These are phyloP conservation scores for Ascidia mentula DNA, from an alignment of 23 tunicate species.

Conservation along the genomic window DNA sequence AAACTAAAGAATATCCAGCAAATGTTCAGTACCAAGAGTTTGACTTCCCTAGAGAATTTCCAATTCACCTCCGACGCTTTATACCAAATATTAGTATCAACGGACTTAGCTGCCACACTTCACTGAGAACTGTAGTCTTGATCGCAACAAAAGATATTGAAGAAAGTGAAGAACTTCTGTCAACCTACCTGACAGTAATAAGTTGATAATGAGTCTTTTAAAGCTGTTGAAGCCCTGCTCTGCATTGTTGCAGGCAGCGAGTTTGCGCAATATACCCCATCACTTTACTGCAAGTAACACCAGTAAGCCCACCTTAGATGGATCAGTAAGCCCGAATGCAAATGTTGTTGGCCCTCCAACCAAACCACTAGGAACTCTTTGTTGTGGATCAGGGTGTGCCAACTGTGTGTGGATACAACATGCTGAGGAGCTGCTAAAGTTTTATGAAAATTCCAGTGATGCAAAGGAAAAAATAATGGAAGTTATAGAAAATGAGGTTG, in stretches of 20 bases:
- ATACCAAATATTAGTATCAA: slow-evolving; percentile 75
- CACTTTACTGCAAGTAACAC: neutral
- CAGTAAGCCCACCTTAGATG: too few species aligned
- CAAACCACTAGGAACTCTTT: slow-evolving; percentile 40
- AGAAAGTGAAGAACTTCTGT: slow-evolving; percentile 73
- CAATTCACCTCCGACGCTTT: slow-evolving; percentile 42
- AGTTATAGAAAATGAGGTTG: slow-evolving; percentile 62
- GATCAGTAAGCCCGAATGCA: neutral
- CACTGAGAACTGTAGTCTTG: slow-evolving; percentile 64
- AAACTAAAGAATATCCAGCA: slow-evolving; percentile 18
- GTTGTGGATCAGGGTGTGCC: slow-evolving; percentile 92
- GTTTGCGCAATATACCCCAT: neutral
- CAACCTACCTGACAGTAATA: slow-evolving; percentile 67
- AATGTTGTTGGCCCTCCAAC: slow-evolving; percentile 24
- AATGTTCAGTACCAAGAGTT: slow-evolving; percentile 92
- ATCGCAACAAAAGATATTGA: slow-evolving; percentile 62
- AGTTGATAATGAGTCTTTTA: neutral
- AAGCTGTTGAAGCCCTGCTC: neutral
- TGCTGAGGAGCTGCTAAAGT: slow-evolving; percentile 77
- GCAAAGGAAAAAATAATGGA: slow-evolving; percentile 43
- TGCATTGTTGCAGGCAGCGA: neutral
- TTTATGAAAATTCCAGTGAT: slow-evolving; percentile 41
- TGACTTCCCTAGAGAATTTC: slow-evolving; percentile 59
- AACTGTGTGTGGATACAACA: slow-evolving; percentile 96
- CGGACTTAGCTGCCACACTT: slow-evolving; percentile 17